These are phyloP conservation scores for Pegea sp. DNA, from an alignment of 23 tunicate genomes.

Conservation along the genomic window DNA sequence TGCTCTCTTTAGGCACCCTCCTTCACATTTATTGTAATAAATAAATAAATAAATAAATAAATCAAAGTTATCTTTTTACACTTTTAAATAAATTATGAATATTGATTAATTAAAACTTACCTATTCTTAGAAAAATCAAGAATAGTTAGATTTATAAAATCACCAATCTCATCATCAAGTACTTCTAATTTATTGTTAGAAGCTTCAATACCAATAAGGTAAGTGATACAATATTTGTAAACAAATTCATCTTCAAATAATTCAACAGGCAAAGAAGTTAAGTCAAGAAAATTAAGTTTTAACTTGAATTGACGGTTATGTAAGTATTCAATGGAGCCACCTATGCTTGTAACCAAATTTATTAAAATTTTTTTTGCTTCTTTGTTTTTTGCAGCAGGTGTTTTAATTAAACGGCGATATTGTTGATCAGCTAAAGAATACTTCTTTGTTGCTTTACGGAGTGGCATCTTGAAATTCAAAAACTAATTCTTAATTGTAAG, in stretches of 20 bases:
- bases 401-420: constrained; percentile 32
- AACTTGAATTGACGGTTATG: constrained; percentile 11
- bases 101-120: constrained; percentile 8
- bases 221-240: constrained; percentile 35
- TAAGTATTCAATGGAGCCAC: constrained; percentile 21
- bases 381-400: constrained; percentile 20
- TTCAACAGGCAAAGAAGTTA: constrained; percentile 40
- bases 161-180: constrained; percentile 49
- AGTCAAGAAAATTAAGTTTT: constrained; percentile 11
- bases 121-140: constrained; percentile 47
- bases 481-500: too few species aligned
- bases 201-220: constrained; percentile 22
- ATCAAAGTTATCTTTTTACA: too few species aligned
- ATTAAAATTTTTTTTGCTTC: constrained; percentile 49
- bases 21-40: too few species aligned
- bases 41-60: too few species aligned
- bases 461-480: too few species aligned
- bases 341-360: constrained; percentile 15
- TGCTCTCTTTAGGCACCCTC: too few species aligned
- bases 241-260: constrained; percentile 82
- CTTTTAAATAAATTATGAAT: too few species aligned
- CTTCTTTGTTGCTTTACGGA: constrained; percentile 21
- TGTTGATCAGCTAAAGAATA: constrained; percentile 48
- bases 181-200: constrained; percentile 31
- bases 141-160: constrained; percentile 21